Conservation (phyloP, 1,140 invertebrate genomes). For the Oreohelix idahoensis region DNA sequence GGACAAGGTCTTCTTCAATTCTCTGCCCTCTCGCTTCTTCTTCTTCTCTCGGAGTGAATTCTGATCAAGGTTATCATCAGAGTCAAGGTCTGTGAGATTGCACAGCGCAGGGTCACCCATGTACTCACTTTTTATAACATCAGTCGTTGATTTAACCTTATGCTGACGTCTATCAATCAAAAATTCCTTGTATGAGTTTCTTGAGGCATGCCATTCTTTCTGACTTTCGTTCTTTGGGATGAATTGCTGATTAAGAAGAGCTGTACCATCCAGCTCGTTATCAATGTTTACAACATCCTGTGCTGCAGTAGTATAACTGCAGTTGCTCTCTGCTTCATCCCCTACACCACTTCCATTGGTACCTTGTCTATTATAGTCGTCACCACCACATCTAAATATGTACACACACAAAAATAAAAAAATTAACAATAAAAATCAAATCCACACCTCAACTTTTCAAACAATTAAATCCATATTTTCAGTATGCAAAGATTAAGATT, state of each 20-base stretch:
- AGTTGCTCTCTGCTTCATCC: not conserved
- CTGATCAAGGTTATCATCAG: slow-evolving; percentile 62
- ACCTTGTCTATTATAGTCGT: not conserved
- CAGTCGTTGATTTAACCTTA: slow-evolving; percentile 45
- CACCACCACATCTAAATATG: not conserved
- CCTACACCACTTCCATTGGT: not conserved
- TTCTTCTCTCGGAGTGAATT: slow-evolving; percentile 53
- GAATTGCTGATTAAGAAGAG: slow-evolving; percentile 26
- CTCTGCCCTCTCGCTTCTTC: slow-evolving; percentile 51
- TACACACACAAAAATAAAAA: not conserved
- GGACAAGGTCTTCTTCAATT: slow-evolving; percentile 56
- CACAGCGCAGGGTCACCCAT: slow-evolving; percentile 54
- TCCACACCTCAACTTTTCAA: too few species aligned
- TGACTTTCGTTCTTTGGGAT: slow-evolving; percentile 22
- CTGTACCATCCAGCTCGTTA: slow-evolving; percentile 12
- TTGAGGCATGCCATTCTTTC: slow-evolving; percentile 14
- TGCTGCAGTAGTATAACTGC: not conserved
- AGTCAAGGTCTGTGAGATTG: slow-evolving; percentile 58
- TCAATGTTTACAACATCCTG: slow-evolving; percentile 29
- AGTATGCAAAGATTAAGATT: too few species aligned
- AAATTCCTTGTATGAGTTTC: slow-evolving; percentile 43
- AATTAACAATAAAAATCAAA: too few species aligned
- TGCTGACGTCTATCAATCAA: slow-evolving; percentile 44
- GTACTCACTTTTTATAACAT: slow-evolving; percentile 62
- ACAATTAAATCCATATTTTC: too few species aligned